Evolutionary conservation across 2,888 invertebrate genomes (phyloP).

Genomic region (Agonopterix heracliana): DNA sequence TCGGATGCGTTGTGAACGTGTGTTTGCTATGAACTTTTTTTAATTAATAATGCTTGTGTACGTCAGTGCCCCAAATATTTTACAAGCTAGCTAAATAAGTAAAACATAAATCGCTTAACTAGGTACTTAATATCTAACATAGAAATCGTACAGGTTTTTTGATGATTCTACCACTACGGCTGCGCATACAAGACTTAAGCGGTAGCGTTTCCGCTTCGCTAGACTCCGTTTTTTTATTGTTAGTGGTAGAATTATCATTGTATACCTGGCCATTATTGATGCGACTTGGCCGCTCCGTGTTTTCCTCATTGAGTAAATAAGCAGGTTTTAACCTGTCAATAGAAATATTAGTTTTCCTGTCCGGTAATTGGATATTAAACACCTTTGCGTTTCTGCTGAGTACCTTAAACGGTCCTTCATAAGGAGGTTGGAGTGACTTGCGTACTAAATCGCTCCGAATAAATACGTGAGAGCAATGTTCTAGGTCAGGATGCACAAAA

Average conservation of each 20-base stretch:
- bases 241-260: not conserved
- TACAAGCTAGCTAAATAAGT: too few relatives aligned
- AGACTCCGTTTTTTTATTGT: not conserved
- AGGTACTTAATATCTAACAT: not conserved
- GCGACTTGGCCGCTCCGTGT: not conserved
- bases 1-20: too few relatives aligned
- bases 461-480: conserved; percentile 1
- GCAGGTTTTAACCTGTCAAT: conserved; percentile 15
- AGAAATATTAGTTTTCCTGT: conserved; percentile 5
- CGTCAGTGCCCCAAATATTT: too few relatives aligned
- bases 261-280: not conserved
- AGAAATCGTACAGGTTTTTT: not conserved
- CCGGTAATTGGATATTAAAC: conserved; percentile 3
- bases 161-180: not conserved
- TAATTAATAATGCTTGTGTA: too few relatives aligned
- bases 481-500: not conserved
- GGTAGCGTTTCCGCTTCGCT: not conserved
- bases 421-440: conserved; percentile 6
- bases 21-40: too few relatives aligned
- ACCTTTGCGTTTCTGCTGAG: conserved; percentile 6
- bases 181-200: not conserved
- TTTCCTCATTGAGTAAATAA: conserved; percentile 1
- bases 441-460: conserved; percentile 7
- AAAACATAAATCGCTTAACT: too few relatives aligned
- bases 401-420: conserved; percentile 10